Conservation (phyloP, 2,888 invertebrate genomes). For the Andrena marginata region DNA sequence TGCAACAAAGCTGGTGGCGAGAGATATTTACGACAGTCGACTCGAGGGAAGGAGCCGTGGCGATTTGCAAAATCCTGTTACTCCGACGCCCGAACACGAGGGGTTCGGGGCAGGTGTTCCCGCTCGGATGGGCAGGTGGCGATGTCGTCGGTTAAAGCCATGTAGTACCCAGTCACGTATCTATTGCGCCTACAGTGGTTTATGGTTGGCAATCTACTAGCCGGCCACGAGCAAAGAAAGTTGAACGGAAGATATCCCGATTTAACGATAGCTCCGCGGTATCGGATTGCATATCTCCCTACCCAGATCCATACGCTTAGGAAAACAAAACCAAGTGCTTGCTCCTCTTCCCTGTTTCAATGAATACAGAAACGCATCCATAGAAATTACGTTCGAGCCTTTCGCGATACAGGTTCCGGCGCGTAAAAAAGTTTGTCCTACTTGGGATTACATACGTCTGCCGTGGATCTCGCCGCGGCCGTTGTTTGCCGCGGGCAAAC, state of each 20-base stretch:
- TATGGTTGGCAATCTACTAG: not conserved
- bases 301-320: too few relatives aligned
- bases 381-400: constrained; percentile 25
- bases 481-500: constrained; percentile 3
- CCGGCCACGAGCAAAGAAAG: too few relatives aligned
- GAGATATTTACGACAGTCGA: constrained; percentile 11
- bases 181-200: constrained; percentile 7
- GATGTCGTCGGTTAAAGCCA: constrained; percentile 24
- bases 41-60: not conserved
- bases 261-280: not conserved
- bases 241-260: not conserved
- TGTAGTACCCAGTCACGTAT: constrained; percentile 15
- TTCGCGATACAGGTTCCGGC: constrained; percentile 18
- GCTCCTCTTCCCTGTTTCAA: not conserved
- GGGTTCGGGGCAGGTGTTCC: constrained; percentile 44
- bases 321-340: too few relatives aligned
- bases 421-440: constrained; percentile 16
- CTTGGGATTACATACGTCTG: constrained; percentile 1
- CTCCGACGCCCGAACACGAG: not conserved
- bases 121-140: constrained; percentile 34
- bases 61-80: constrained; percentile 16
- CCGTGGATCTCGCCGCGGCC: not conserved
- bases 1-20: not conserved
- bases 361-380: not conserved
- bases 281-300: too few relatives aligned